Evolutionary conservation across 2,888 invertebrate species (phyloP).

Genomic region (Ametastegia equiseti): DNA sequence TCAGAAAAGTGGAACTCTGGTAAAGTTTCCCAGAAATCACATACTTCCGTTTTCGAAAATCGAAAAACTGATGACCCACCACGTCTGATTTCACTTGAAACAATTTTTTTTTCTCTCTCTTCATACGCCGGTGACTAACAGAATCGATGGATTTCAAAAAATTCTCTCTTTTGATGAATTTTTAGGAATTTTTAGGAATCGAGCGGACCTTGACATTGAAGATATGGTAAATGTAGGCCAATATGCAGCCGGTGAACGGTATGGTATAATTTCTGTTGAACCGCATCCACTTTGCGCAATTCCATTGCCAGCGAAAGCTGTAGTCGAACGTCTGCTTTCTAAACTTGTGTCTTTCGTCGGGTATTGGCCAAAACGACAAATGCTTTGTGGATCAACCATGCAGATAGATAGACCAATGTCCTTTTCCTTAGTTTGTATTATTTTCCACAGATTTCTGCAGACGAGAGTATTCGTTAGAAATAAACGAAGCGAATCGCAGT

Average conservation of each 20-base stretch:
- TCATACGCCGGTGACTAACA: no score
- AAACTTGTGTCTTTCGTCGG: slow-evolving; percentile 47
- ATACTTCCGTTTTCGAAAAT: no score
- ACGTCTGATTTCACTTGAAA: no score
- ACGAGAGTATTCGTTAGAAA: background rate
- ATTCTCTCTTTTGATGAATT: background rate
- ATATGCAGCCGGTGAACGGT: slow-evolving; percentile 37
- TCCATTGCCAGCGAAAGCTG: slow-evolving; percentile 55
- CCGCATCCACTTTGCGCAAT: slow-evolving; percentile 31
- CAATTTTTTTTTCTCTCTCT: no score
- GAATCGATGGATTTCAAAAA: no score
- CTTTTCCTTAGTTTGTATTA: background rate
- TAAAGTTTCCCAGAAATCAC: no score
- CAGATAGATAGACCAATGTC: no score
- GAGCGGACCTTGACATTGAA: slow-evolving; percentile 56
- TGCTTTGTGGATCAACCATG: background rate
- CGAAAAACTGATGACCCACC: no score
- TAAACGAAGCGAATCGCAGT: background rate
- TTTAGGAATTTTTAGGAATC: background rate
- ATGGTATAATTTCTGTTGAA: slow-evolving; percentile 26
- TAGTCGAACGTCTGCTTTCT: slow-evolving; percentile 51
- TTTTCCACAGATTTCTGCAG: background rate
- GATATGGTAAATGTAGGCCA: slow-evolving; percentile 54
- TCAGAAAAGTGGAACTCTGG: no score
- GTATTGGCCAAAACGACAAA: slow-evolving; percentile 10